A percentile compares a stretch with the other conserved stretches of the same genome.
phyloP scores from a whole-genome alignment of 2,113 vertebrate species.

The Strix aluco region DNA sequence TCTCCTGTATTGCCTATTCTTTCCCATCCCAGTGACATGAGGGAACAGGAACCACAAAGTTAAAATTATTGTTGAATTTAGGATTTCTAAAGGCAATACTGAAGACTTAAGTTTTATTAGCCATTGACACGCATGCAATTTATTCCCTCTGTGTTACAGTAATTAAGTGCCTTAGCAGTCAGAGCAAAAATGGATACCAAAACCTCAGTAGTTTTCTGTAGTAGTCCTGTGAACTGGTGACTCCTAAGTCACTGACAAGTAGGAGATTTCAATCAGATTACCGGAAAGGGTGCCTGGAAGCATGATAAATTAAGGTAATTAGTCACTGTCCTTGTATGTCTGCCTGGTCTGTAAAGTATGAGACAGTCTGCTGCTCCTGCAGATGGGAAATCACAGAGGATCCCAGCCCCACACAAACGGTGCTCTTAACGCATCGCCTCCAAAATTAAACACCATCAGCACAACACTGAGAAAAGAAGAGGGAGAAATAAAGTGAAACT shows the following conservation, averaged over 20 bases:
- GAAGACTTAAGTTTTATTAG: neutral
- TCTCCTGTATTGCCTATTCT: neutral
- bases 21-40: neutral
- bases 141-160: neutral
- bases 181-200: neutral
- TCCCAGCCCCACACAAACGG: neutral
- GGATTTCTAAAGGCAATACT: neutral
- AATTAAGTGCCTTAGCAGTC: neutral
- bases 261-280: conserved; percentile 83
- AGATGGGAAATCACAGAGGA: neutral
- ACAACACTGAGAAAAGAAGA: neutral
- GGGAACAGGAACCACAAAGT: neutral
- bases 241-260: conserved; percentile 74
- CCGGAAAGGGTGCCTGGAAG: conserved; percentile 72
- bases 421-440: neutral
- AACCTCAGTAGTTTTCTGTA: neutral
- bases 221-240: neutral
- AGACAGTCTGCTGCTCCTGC: conserved; percentile 38
- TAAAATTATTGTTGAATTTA: neutral
- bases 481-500: neutral
- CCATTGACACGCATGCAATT: accelerated
- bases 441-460: neutral
- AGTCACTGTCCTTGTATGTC: conserved; percentile 83
- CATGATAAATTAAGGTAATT: conserved; percentile 86
- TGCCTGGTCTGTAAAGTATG: conserved; percentile 72